Conservation (phyloP, 1,140 invertebrate genomes). For the Pogonognathellus flavescens region DNA sequence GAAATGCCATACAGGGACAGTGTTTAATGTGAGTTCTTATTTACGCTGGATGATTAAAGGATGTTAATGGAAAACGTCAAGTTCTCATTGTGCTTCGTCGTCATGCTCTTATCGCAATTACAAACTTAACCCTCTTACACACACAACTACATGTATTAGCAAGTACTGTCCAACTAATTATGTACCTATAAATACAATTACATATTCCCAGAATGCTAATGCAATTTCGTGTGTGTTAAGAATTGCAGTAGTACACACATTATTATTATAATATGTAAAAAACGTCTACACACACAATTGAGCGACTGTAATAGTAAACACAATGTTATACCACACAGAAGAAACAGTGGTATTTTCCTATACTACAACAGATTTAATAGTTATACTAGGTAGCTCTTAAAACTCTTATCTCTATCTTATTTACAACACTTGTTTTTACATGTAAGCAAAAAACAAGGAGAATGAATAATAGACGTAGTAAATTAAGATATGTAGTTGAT, state of each 20-base stretch:
- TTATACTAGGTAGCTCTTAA: neutral
- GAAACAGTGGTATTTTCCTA: too few species aligned
- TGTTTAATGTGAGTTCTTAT: slow-evolving; percentile 24
- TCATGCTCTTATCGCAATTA: neutral
- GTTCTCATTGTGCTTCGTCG: slow-evolving; percentile 26
- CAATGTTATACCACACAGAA: neutral
- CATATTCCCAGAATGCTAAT: neutral
- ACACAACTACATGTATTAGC: neutral
- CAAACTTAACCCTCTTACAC: neutral
- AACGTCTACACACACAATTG: too few species aligned
- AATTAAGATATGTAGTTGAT: slow-evolving; percentile 3
- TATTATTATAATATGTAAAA: too few species aligned
- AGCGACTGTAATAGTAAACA: too few species aligned
- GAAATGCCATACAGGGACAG: neutral
- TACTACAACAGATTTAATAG: too few species aligned
- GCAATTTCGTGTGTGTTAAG: neutral
- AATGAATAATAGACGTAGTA: neutral
- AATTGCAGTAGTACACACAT: neutral
- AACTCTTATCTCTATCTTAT: neutral
- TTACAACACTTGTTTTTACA: slow-evolving; percentile 5
- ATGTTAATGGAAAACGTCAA: slow-evolving; percentile 46
- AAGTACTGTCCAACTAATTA: neutral
- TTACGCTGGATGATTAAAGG: neutral
- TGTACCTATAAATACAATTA: neutral
- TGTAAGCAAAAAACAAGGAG: neutral